Percentiles rank a stretch among this genome's conserved stretches.
These are phyloP conservation scores for Entomobrya multifasciata DNA, from an alignment of 2,888 invertebrate genomes.

Conservation along the genomic window DNA sequence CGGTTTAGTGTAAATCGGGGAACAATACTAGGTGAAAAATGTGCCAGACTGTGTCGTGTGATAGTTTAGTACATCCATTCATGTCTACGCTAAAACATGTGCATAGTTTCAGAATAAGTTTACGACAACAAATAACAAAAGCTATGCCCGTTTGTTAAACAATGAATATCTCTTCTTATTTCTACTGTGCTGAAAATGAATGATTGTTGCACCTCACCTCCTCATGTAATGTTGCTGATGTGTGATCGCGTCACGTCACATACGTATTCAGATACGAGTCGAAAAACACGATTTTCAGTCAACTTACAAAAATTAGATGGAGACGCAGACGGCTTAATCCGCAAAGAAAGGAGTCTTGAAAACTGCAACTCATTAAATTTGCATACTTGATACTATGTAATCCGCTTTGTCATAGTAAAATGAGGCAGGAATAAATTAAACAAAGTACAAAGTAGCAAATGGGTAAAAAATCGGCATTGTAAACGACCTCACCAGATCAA, in stretches of 20 bases:
- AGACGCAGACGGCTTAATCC: conserved; percentile 69
- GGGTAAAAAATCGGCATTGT: conserved; percentile 62
- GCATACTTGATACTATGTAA: conserved; percentile 74
- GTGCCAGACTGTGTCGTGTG: conserved; percentile 41
- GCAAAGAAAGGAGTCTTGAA: conserved; percentile 60
- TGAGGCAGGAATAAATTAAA: conserved; percentile 74
- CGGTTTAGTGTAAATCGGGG: too few relatives aligned
- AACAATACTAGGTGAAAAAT: conserved; percentile 30
- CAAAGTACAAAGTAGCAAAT: conserved; percentile 66
- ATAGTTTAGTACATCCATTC: conserved; percentile 1
- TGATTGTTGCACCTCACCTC: background rate
- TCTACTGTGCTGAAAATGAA: too few relatives aligned
- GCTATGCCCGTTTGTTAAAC: conserved; percentile 12
- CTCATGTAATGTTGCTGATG: conserved; percentile 37
- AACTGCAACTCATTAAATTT: conserved; percentile 75
- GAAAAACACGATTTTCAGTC: conserved; percentile 44
- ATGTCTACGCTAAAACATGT: background rate
- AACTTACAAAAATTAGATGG: conserved; percentile 45
- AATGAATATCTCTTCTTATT: background rate
- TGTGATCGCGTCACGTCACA: conserved; percentile 39
- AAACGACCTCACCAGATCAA: conserved; percentile 44
- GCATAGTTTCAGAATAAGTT: background rate
- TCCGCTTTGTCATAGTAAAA: conserved; percentile 71
- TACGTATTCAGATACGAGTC: too few relatives aligned
- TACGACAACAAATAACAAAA: conserved; percentile 1